phyloP scores from a whole-genome alignment of 2,888 invertebrate genomes.

The Orgyia antiqua region DNA sequence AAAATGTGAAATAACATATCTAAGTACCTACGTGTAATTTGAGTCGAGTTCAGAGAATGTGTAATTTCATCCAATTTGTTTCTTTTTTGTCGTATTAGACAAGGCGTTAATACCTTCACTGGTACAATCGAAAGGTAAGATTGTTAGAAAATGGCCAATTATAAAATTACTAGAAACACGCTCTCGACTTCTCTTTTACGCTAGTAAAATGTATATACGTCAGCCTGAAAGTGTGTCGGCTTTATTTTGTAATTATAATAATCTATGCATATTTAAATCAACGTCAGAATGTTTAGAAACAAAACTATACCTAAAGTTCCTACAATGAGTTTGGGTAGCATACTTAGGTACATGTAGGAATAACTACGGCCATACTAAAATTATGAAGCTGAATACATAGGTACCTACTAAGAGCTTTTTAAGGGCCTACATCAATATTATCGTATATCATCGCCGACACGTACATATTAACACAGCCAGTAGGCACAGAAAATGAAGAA shows the following conservation, averaged over 20 bases:
- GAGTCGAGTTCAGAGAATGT: constrained; percentile 41
- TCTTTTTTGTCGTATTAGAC: constrained; percentile 26
- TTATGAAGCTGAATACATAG: too few species aligned
- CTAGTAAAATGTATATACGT: constrained; percentile 8
- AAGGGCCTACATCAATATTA: too few species aligned
- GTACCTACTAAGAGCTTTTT: too few species aligned
- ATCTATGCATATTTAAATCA: not conserved
- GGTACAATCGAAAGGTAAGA: constrained; percentile 24
- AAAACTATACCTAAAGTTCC: too few species aligned
- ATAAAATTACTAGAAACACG: constrained; percentile 17
- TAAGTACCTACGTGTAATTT: constrained; percentile 41
- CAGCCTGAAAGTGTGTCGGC: constrained; percentile 4
- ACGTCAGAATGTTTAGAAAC: too few species aligned
- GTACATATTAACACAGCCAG: too few species aligned
- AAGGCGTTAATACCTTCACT: constrained; percentile 15
- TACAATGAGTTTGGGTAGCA: too few species aligned
- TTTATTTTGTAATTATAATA: not conserved
- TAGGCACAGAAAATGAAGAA: too few species aligned
- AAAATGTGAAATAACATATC: constrained; percentile 42
- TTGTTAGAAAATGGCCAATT: constrained; percentile 27
- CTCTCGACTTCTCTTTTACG: constrained; percentile 5
- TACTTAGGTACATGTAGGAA: too few species aligned
- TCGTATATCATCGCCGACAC: too few species aligned
- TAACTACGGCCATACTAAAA: too few species aligned
- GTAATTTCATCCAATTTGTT: constrained; percentile 62